Base-by-base conservation (phyloP, 1,140 invertebrate genomes). In the Hylaeus anthracinus region DNA sequence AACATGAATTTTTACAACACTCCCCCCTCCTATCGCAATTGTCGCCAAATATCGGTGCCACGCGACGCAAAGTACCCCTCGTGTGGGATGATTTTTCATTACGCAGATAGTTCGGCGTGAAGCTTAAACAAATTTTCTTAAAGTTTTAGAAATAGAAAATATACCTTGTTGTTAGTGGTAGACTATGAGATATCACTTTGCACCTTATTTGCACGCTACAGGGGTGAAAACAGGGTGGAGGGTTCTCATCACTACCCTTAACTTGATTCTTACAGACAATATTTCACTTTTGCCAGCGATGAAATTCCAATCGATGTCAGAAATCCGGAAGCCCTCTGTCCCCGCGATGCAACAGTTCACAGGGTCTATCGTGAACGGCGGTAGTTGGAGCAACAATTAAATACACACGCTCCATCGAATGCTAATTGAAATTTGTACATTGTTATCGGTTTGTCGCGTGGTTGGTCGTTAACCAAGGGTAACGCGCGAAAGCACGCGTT, bases 1-100 rank as follows among this genome's bases (percentile, higher is more conserved):
- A 10, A 67, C 77, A 85, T 85, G 81, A 85, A 85, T 85, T 85
- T 85, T 85, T 85, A 85, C 81, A 81, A 76, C 41, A 48, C 10
- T 8, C 9, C 3, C 39, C 3, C 39, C 66, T 9, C 8, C 45
- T 3, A n/a, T 60, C 37, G 15, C 60, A 12, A 12, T 26, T 41
- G 70, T 66, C 65, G 69, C 65, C 61, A 61, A 56, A 26, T 26
- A 26, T 26, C 26, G 26, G 26, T 26, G 26, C 26, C 64, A 63
- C 65, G 60, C 65, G 63, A 53, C 79, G 53, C 26, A 73, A 48
- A 56, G 37, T 48, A 37, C 26, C 26, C 14, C 5, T 37, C 14
- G 6, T 2, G 15, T 5, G 15, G 12, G 45, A 3, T n/a, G 45
- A 55, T 78, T 79, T 69, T 63, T 14, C 15, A 26, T 26, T 26